Base-by-base conservation (phyloP, 2,888 invertebrate species). In the Perithous albicinctus region DNA sequence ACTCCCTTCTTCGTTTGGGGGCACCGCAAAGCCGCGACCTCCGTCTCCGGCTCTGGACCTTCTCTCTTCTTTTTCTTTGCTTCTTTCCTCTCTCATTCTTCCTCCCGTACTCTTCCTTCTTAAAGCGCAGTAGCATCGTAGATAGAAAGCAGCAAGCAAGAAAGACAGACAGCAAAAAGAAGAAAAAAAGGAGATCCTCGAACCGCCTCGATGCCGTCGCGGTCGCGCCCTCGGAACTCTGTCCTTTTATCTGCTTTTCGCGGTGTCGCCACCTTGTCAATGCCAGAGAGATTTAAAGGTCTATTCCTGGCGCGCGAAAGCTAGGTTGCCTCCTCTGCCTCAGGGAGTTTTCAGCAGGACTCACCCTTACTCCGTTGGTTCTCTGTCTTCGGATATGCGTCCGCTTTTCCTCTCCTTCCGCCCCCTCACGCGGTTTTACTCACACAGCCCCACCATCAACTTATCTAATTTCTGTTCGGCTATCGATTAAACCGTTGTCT, bases 201-300 rank as follows among this genome's bases (percentile, higher is more conserved):
- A 78, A 74, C 12, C 77, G 51, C 66, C 59, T 43, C 63, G 35
- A 46, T 38, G 72, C 26, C 75, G 76, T 59, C 69, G 78, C 74
- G 82, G 82, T 82, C 75, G 75, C 66, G 75, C 69, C 74, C 76
- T 73, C 76, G 72, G 73, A 78, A 78, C 75, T 76, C 82, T 63
- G 78, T 82, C 82, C 70, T 86, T 86, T 87, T 87, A 84, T 84
- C 83, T 80, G 78, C 79, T 85, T 86, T 83, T 81, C 86, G 76
- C 85, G 79, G 76, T 83, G 84, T 85, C 79, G 81, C 70, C 85
- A 84, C 76, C 83, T 84, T 75, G 84, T 86, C 88, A 85, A 85
- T 84, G 84, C 84, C 85, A 83, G 76, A 79, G 76, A 88, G 83
- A 85, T 87, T 87, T 86, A 83, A 81, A 78, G 83, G 74, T 74